Base-by-base conservation (phyloP, 2,113 vertebrate species). In the Anoplopoma fimbria region DNA sequence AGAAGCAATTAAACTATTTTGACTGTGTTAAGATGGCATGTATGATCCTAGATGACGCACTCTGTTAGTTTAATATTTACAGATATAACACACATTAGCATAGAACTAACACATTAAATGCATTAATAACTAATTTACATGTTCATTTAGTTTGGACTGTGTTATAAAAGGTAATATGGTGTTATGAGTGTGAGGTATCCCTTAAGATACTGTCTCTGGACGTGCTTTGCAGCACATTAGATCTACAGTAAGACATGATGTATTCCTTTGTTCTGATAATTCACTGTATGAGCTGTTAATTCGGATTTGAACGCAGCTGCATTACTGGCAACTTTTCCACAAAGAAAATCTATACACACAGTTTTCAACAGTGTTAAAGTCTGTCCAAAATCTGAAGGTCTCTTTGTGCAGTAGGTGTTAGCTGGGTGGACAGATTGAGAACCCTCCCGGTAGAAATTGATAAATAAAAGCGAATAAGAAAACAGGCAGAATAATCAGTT, bases 311-410 rank as follows among this genome's bases (percentile, higher is more conserved):
- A 74, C 21, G 10, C 55, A 53, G 34, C 12, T 60, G 9, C n/a
- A 15, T 47, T 33, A 6, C 33, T 19, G 3, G 23, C n/a, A 3
- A 47, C 12, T 2, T 34, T 8, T 4, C 23, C 78, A 34, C 57
- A 7, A 21, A 47, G 19, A 27, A 33, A 27, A 38, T 58, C 4
- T 29, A n/a, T n/a, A 17, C 38, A 38, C 6, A 7, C 33, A 23
- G 40, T 69, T 63, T 57, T 64, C 6, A 57, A 29, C 74, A 78
- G 75, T 73, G 69, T 71, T 67, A 49, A 29, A 31, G 15, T 51
- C 25, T 75, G 36, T 67, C 42, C 1, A 31, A 63, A 36, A 12
- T 68, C 27, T 74, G 27, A 47, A 12, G 8, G 8, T 15, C 10
- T 62, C 19, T 62, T 17, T n/a, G 19, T 58, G 63, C 29, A 40